Base-by-base conservation (phyloP, 2,888 invertebrate species). In the Hirtodrosophila duncani region DNA sequence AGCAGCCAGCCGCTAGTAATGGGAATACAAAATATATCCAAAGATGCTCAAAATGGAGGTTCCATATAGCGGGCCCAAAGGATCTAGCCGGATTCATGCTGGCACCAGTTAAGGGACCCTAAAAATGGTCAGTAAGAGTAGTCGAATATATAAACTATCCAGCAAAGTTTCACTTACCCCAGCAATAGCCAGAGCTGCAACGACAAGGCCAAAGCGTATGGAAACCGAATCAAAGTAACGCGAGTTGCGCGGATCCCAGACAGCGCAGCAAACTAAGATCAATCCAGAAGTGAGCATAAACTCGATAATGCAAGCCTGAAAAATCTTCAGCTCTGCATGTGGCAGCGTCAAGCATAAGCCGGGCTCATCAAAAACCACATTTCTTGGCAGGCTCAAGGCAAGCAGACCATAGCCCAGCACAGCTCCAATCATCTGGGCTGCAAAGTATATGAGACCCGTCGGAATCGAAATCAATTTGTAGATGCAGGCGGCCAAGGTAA, bases 1-100 rank as follows among this genome's bases (percentile, higher is more conserved):
- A 81, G 0, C 88, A 24, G 1, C 87, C 16, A 0, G 86, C 82
- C 0, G 88, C 88, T 0, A 65, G 27, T 5, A 89, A 20, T 0
- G 92, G 92, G n/a, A 91, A 92, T 1, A 89, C 85, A 92, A 92
- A 93, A 74, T 91, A 93, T 0, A 92, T 51, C 93, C 93, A 94
- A 51, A 93, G 93, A 29, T 88, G 64, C 0, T 84, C 61, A 92
- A 92, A 94, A 17, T 87, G 86, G 1, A 89, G 89, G 13, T 91
- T 91, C 88, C 91, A 90, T 0, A 93, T 43, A 0, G 93, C 93
- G 0, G 94, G 93, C 0, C 88, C 94, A 6, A 94, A 88, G 1
- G 90, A 88, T 42, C 92, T 88, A 0, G 89, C 92, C 0, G 93
- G 93, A 80, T 93, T 93, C 90, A 93, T 89, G 74, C 91, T 91